A percentile compares a stretch with the other conserved stretches of the same genome.
These are phyloP conservation scores for Strigops habroptila DNA, from an alignment of 2,113 vertebrate species.

Conservation along the genomic window DNA sequence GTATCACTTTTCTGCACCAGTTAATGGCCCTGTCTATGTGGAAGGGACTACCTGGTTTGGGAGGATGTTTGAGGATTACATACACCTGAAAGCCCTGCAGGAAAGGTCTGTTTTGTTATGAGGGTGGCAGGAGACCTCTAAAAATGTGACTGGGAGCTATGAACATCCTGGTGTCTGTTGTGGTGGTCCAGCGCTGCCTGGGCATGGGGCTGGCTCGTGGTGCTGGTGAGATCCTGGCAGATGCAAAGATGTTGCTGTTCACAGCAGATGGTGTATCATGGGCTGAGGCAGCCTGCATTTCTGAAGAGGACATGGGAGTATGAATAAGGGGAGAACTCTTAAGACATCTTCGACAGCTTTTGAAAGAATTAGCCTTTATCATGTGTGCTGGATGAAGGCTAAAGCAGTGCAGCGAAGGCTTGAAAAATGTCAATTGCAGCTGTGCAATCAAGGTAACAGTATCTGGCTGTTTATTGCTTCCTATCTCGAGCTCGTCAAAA, in stretches of 20 bases:
- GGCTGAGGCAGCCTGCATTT: background rate
- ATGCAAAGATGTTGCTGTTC: background rate
- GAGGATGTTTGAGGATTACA: background rate
- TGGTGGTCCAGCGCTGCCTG: background rate
- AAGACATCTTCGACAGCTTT: background rate
- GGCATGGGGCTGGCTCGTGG: background rate
- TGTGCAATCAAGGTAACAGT: background rate
- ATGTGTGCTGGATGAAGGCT: background rate
- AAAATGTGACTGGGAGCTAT: background rate
- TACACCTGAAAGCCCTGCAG: background rate
- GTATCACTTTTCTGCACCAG: background rate
- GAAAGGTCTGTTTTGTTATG: background rate
- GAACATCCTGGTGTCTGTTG: background rate
- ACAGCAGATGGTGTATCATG: background rate
- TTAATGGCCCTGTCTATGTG: background rate
- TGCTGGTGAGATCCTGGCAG: background rate
- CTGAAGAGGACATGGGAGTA: background rate
- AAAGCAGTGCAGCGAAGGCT: background rate
- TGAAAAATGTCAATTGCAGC: background rate
- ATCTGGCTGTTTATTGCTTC: background rate
- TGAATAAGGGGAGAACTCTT: background rate
- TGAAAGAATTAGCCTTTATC: background rate
- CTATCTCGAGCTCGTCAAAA: background rate
- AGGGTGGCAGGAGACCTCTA: background rate
- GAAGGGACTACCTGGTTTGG: background rate